phyloP scores from a whole-genome alignment of 2,888 invertebrate genomes.

The Cacoxenus indagator region DNA sequence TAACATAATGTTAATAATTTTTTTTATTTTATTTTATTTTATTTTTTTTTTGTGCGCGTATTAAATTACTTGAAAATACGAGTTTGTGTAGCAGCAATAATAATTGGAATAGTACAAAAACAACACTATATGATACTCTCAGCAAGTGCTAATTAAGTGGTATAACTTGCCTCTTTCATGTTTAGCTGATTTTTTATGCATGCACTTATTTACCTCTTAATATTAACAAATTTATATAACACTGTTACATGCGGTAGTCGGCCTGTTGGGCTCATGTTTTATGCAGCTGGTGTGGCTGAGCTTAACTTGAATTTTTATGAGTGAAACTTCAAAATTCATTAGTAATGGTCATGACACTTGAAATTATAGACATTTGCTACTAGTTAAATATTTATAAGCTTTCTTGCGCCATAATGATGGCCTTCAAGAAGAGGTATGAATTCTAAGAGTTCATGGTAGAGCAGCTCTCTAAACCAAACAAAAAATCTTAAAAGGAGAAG shows the following conservation, averaged over 20 bases:
- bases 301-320: no score
- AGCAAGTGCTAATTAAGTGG: slow-evolving; percentile 51
- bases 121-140: slow-evolving; percentile 12
- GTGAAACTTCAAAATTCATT: no score
- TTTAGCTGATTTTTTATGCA: background rate
- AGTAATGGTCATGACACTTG: no score
- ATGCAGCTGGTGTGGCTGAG: no score
- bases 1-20: slow-evolving; percentile 51
- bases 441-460: no score
- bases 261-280: no score
- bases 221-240: background rate
- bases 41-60: slow-evolving; percentile 39
- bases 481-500: no score
- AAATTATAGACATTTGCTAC: no score
- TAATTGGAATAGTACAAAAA: slow-evolving; percentile 22
- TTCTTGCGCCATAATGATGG: no score
- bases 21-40: slow-evolving; percentile 56
- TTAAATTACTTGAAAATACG: slow-evolving; percentile 1
- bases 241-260: background rate
- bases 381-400: no score
- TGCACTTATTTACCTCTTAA: background rate
- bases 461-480: no score
- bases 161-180: slow-evolving; percentile 32
- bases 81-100: background rate
- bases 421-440: no score